phyloP scores from a whole-genome alignment of 2,888 invertebrate species.

The Amphipoea lucens region DNA sequence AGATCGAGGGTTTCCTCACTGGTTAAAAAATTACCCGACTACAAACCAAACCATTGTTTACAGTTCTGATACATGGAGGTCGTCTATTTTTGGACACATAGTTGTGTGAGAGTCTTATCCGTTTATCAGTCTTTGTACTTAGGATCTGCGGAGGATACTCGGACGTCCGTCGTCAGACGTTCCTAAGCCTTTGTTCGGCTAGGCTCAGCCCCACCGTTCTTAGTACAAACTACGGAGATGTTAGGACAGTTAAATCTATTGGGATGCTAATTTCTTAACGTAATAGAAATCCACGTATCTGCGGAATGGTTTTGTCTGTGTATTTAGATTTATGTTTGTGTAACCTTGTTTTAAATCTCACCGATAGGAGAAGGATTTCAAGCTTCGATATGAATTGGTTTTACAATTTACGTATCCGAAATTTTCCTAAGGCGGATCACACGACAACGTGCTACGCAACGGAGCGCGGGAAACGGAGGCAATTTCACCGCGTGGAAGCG shows the following conservation, averaged over 20 bases:
- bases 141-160: constrained; percentile 37
- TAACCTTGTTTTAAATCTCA: background rate
- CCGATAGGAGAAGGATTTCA: background rate
- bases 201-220: constrained; percentile 46
- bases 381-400: background rate
- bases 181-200: constrained; percentile 59
- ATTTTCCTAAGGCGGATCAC: background rate
- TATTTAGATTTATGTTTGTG: background rate
- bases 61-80: background rate
- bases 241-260: constrained; percentile 24
- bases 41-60: background rate
- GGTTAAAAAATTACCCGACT: background rate
- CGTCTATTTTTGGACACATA: constrained; percentile 25
- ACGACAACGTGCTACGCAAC: background rate
- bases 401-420: background rate
- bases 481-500: background rate
- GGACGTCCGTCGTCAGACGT: constrained; percentile 40
- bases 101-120: constrained; percentile 45
- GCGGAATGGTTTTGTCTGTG: background rate
- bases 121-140: constrained; percentile 60
- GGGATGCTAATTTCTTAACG: constrained; percentile 49
- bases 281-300: background rate
- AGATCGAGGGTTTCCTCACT: background rate
- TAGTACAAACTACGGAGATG: constrained; percentile 13
- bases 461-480: background rate